Base-by-base conservation (phyloP, 2,113 vertebrate genomes). In the Opisthocomus hoazin region DNA sequence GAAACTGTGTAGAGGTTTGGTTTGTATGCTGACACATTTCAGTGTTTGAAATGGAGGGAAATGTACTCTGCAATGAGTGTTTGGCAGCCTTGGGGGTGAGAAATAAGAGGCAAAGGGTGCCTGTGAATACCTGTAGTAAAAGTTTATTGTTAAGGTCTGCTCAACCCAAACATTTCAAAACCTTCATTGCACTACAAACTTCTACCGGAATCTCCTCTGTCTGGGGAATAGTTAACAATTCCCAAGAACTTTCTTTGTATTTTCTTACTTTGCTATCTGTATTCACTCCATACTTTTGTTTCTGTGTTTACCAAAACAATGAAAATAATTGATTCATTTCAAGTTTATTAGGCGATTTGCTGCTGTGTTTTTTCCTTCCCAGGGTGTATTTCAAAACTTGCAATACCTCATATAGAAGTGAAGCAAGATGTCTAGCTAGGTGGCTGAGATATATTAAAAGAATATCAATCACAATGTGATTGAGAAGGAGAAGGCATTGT, bases 121-220 rank as follows among this genome's bases (percentile, higher is more conserved):
- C 17, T 78, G 15, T 39, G n/a, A 75, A 83, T 68, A 4, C 12
- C 23, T 46, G 48, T 36, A 43, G 60, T 48, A 64, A 57, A 84
- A 53, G 6, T 71, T 79, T 95, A 26, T 58, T 60, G 27, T 18
- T 70, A 71, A 71, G 15, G 6, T 60, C 50, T 73, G 41, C n/a
- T 89, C 70, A 82, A 56, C 12, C n/a, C 43, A 57, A 45, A 32
- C 37, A 12, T 58, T 90, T 90, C 54, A 90, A 78, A 83, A 48
- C 34, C 20, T 5, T 1, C 16, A 21, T 19, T n/a, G 24, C n/a
- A 11, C 39, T 75, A n/a, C 21, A 87, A 37, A 71, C 2, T 7
- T 9, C 7, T 39, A 2, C 23, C 0, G 1, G 15, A 80, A 12
- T 90, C 6, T 73, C 15, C 11, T 79, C 36, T 70, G 5, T 10